Conservation (phyloP, 2,113 vertebrate genomes). For the Crotalus horridus region DNA sequence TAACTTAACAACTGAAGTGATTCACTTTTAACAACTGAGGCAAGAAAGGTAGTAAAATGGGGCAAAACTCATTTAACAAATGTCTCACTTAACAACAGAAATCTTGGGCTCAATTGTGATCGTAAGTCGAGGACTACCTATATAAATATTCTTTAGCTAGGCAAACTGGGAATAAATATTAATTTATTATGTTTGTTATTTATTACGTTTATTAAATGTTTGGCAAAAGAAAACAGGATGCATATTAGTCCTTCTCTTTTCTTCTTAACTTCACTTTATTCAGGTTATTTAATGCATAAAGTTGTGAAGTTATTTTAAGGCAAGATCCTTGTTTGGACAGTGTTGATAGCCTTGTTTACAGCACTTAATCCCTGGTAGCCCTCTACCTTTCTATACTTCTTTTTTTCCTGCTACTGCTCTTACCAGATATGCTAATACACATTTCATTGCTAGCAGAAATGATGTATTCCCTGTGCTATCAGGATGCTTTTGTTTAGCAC, state of each 20-base stretch:
- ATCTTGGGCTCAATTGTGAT: no score
- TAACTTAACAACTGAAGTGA: no score
- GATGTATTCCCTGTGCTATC: neutral
- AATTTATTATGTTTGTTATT: neutral
- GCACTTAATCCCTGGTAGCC: neutral
- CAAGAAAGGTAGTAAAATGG: no score
- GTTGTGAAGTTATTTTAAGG: neutral
- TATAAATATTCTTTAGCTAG: neutral
- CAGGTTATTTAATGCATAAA: neutral
- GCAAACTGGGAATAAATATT: neutral
- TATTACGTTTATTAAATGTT: neutral
- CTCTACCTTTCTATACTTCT: constrained; percentile 27
- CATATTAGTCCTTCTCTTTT: neutral
- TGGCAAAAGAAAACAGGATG: neutral
- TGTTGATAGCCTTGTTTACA: neutral
- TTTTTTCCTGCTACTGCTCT: constrained; percentile 20
- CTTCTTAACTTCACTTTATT: neutral
- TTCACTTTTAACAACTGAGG: no score
- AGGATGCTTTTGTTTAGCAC: neutral
- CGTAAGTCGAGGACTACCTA: no score
- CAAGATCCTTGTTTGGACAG: neutral
- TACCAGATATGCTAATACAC: constrained; percentile 28
- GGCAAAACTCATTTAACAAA: no score
- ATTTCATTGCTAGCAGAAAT: constrained; percentile 45
- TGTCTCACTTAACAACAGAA: no score